Evolutionary conservation across 2,797 vertebrate genomes (phyloP).

Genomic region (Trachurus trachurus): DNA sequence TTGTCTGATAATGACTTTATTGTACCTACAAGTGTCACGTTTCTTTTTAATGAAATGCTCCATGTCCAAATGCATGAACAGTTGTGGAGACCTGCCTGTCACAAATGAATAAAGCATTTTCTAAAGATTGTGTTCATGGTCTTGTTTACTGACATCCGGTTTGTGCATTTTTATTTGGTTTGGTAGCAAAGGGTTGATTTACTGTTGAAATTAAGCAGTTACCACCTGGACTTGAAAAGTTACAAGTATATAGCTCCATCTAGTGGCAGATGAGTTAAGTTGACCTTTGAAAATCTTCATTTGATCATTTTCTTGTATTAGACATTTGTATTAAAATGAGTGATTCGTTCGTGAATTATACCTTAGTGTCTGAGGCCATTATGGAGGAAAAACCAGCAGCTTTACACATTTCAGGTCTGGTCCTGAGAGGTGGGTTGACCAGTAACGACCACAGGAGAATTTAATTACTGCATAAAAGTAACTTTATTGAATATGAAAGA

Average conservation of each 20-base stretch:
- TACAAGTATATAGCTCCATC: conserved; percentile 25
- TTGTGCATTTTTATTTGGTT: not conserved
- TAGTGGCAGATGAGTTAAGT: too few relatives aligned
- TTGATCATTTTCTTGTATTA: not conserved
- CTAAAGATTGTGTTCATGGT: not conserved
- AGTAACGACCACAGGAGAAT: not conserved
- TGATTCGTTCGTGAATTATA: too few relatives aligned
- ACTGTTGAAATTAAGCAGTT: not conserved
- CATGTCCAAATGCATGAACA: not conserved
- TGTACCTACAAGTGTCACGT: conserved; percentile 5
- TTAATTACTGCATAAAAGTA: conserved; percentile 18
- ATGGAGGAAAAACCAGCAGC: not conserved
- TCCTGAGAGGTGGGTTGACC: not conserved
- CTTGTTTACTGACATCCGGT: conserved; percentile 7
- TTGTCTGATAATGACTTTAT: conserved; percentile 2
- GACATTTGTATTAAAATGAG: too few relatives aligned
- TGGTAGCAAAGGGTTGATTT: not conserved
- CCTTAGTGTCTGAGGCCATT: too few relatives aligned
- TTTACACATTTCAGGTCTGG: not conserved
- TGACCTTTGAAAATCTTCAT: too few relatives aligned
- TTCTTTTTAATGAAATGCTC: conserved; percentile 2
- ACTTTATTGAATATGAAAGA: conserved; percentile 60
- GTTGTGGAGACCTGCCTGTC: not conserved
- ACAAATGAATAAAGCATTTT: conserved; percentile 26
- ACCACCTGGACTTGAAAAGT: not conserved